A percentile compares a stretch with the other conserved stretches of the same genome.
phyloP scores from a whole-genome alignment of 2,797 vertebrate genomes.

The Rhincodon typus region DNA sequence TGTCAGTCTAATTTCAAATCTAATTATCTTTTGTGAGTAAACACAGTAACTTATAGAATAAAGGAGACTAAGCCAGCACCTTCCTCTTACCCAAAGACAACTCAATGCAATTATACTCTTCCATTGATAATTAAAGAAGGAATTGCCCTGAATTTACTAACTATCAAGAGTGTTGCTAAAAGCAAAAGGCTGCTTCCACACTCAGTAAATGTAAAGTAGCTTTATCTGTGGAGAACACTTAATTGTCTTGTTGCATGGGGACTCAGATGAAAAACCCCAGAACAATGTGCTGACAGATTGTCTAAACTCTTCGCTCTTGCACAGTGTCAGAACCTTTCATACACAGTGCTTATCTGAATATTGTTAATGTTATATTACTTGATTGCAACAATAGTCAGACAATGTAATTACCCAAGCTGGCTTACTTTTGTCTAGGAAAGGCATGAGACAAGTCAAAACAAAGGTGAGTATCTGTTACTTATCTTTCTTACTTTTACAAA shows the following conservation, averaged over 20 bases:
- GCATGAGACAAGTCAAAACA: neutral
- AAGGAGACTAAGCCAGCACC: neutral
- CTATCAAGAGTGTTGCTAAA: neutral
- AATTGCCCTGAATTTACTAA: neutral
- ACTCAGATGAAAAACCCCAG: neutral
- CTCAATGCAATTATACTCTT: neutral
- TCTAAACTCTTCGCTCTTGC: neutral
- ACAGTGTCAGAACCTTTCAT: neutral
- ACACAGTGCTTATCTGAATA: neutral
- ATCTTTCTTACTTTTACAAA: neutral
- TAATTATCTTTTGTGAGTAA: conserved; percentile 17
- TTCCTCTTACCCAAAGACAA: neutral
- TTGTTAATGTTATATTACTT: neutral
- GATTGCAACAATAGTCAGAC: neutral
- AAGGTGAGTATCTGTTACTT: neutral
- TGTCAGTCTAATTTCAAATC: conserved; percentile 3
- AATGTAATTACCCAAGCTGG: neutral
- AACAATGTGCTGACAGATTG: neutral
- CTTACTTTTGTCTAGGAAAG: neutral
- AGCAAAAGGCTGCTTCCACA: neutral
- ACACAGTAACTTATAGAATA: neutral
- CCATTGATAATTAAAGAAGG: conserved; percentile 17
- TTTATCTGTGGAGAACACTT: neutral
- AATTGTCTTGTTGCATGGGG: neutral
- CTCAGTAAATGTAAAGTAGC: neutral